A percentile compares a stretch with the other conserved stretches of the same genome.
These are phyloP conservation scores for Marronus borbonicus DNA, from an alignment of 2,888 invertebrate species.

Conservation along the genomic window DNA sequence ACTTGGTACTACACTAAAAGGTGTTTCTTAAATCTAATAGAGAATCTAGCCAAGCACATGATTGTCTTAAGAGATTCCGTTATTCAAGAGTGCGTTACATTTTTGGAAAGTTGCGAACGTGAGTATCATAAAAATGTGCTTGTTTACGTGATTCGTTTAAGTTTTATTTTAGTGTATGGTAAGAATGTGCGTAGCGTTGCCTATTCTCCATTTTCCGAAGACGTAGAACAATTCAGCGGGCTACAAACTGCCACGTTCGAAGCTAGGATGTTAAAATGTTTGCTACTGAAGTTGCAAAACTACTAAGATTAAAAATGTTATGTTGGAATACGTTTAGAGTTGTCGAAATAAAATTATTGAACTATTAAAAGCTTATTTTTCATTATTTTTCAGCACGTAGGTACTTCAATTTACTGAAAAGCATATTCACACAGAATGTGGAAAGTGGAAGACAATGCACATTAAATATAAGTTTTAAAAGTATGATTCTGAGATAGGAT, in stretches of 20 bases:
- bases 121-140: slow-evolving; percentile 56
- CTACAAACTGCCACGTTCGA: slow-evolving; percentile 95
- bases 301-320: slow-evolving; percentile 53
- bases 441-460: no score
- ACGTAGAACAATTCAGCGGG: slow-evolving; percentile 78
- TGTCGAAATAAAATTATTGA: no score
- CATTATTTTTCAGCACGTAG: no score
- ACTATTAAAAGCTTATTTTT: no score
- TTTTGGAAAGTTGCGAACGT: slow-evolving; percentile 92
- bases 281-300: slow-evolving; percentile 80
- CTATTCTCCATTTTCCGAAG: slow-evolving; percentile 85
- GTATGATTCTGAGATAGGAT: no score
- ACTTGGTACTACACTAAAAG: slow-evolving; percentile 99
- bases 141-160: slow-evolving; percentile 35
- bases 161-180: slow-evolving; percentile 80
- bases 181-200: slow-evolving; percentile 87
- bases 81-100: slow-evolving; percentile 88
- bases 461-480: no score
- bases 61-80: slow-evolving; percentile 90
- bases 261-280: slow-evolving; percentile 86
- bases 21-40: slow-evolving; percentile 93
- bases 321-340: no score
- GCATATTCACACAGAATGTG: no score
- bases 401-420: no score
- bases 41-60: slow-evolving; percentile 92